Evolutionary conservation across 1,140 invertebrate species (phyloP).

Genomic region (Brachionus rotundiformis): DNA sequence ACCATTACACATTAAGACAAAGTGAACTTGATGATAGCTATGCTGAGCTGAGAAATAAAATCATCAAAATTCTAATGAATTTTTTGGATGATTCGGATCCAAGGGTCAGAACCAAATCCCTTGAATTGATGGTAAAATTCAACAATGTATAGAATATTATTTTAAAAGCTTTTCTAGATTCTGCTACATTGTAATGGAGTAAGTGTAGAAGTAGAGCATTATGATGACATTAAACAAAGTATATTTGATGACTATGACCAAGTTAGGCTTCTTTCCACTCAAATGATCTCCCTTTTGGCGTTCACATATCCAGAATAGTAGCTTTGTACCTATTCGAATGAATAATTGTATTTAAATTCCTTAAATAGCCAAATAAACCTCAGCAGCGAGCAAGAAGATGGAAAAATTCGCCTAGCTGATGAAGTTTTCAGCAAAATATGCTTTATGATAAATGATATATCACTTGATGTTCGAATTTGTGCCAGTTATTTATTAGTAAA

Average conservation of each 20-base stretch:
- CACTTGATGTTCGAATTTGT: slow-evolving; percentile 65
- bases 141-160: neutral
- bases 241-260: slow-evolving; percentile 91
- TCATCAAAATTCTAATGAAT: slow-evolving; percentile 55
- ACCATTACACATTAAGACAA: slow-evolving; percentile 56
- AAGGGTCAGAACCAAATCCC: slow-evolving; percentile 80
- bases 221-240: slow-evolving; percentile 77
- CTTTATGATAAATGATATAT: slow-evolving; percentile 87
- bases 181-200: slow-evolving; percentile 76
- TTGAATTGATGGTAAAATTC: slow-evolving; percentile 75
- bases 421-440: slow-evolving; percentile 95
- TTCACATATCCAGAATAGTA: slow-evolving; percentile 84
- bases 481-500: slow-evolving; percentile 63
- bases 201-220: slow-evolving; percentile 75
- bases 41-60: slow-evolving; percentile 38
- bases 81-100: slow-evolving; percentile 75
- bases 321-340: slow-evolving; percentile 57
- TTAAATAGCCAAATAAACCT: neutral
- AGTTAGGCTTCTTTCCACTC: slow-evolving; percentile 80
- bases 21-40: slow-evolving; percentile 49
- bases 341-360: too few relatives aligned
- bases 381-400: slow-evolving; percentile 56
- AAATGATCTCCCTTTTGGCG: slow-evolving; percentile 80
- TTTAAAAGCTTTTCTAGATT: slow-evolving; percentile 61
- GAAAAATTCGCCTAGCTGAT: slow-evolving; percentile 77